Evolutionary conservation across 2,888 invertebrate genomes (phyloP).

Genomic region (Alentia gelatinosa): DNA sequence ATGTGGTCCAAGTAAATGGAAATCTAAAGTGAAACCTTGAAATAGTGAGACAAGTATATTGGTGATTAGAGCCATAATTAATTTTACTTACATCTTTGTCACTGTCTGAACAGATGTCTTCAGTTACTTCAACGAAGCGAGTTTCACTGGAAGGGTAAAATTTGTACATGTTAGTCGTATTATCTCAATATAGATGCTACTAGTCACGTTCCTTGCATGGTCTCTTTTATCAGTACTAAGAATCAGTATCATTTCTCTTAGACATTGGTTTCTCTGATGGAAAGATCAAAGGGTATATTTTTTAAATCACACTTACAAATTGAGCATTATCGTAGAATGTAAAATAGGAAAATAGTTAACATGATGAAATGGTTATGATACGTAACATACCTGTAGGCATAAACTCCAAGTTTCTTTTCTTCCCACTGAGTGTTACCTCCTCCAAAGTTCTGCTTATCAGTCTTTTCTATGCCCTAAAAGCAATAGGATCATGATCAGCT

Average conservation of each 20-base stretch:
- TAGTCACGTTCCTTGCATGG: too few species aligned
- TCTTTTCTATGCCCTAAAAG: slow-evolving; percentile 72
- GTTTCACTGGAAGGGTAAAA: slow-evolving; percentile 85
- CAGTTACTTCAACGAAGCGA: slow-evolving; percentile 93
- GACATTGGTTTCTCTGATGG: not conserved
- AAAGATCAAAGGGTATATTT: too few species aligned
- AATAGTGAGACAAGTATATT: not conserved
- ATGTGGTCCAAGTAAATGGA: too few species aligned
- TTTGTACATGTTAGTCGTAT: too few species aligned
- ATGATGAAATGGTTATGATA: not conserved
- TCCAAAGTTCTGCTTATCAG: slow-evolving; percentile 77
- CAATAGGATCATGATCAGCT: too few species aligned
- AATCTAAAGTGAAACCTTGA: too few species aligned
- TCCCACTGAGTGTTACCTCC: slow-evolving; percentile 79
- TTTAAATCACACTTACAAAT: not conserved
- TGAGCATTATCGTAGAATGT: not conserved
- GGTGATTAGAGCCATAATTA: not conserved
- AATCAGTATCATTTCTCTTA: not conserved
- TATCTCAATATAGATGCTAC: too few species aligned
- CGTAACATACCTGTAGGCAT: slow-evolving; percentile 68
- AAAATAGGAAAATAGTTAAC: not conserved
- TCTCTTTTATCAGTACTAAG: too few species aligned
- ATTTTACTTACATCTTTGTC: slow-evolving; percentile 54
- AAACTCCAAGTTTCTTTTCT: slow-evolving; percentile 74
- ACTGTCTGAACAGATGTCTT: slow-evolving; percentile 89